Conservation (phyloP, 1,140 invertebrate genomes). For the Hyles vespertilio region DNA sequence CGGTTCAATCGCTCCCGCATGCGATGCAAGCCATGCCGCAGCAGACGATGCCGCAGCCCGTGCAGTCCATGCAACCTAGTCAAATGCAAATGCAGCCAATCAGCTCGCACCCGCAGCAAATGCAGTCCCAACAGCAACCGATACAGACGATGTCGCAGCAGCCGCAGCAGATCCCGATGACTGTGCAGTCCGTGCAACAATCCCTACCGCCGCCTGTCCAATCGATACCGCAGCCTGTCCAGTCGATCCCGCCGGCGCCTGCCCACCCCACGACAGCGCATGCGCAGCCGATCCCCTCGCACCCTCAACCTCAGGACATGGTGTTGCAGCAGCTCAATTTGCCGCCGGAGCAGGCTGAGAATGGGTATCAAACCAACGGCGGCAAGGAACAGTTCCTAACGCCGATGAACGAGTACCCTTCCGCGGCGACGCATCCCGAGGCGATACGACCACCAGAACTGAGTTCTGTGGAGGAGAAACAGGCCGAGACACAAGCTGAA, state of each 20-base stretch:
- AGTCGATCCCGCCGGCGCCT: constrained; percentile 3
- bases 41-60: constrained; percentile 14
- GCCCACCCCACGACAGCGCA: constrained; percentile 13
- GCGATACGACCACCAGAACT: constrained; percentile 50
- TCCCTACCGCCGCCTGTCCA: constrained; percentile 4
- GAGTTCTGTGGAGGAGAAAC: constrained; percentile 54
- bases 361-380: constrained; percentile 34
- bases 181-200: constrained; percentile 7
- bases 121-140: constrained; percentile 3
- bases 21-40: constrained; percentile 16
- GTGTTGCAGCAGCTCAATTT: constrained; percentile 51
- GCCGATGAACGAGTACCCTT: constrained; percentile 57
- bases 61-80: constrained; percentile 1
- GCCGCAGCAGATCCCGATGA: not conserved
- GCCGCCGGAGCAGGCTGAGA: constrained; percentile 35
- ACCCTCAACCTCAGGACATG: constrained; percentile 21
- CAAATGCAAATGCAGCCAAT: too few relatives aligned
- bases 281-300: constrained; percentile 12
- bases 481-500: constrained; percentile 43
- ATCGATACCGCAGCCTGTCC: constrained; percentile 9
- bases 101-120: too few relatives aligned
- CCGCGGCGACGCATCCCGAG: constrained; percentile 37
- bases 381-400: constrained; percentile 61
- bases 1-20: constrained; percentile 18
- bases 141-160: constrained; percentile 12